phyloP scores from a whole-genome alignment of 2,797 vertebrate species.

The Amblyopsis hoosieri region DNA sequence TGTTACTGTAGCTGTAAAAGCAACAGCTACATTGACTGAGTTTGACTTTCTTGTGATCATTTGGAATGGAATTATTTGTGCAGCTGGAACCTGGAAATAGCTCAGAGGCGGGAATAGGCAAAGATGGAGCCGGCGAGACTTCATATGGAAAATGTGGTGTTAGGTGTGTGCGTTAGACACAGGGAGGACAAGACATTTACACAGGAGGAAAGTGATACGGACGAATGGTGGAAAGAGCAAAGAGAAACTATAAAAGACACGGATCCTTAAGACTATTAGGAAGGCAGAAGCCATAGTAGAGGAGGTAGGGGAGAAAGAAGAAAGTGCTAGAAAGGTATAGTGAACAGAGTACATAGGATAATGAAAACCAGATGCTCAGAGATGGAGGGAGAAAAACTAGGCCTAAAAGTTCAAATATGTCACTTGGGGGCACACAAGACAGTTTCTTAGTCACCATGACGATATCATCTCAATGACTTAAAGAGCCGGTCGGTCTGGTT shows the following conservation, averaged over 20 bases:
- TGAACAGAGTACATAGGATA: conserved; percentile 31
- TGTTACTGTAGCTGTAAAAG: conserved; percentile 26
- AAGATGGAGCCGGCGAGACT: conserved; percentile 23
- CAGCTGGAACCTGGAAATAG: conserved; percentile 63
- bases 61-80: conserved; percentile 63
- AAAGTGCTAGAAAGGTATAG: conserved; percentile 24
- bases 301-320: conserved; percentile 47
- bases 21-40: conserved; percentile 26
- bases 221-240: conserved; percentile 39
- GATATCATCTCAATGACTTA: conserved; percentile 50
- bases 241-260: conserved; percentile 39
- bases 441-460: conserved; percentile 41
- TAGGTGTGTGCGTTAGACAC: conserved; percentile 49
- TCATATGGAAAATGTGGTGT: conserved; percentile 56
- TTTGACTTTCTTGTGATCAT: conserved; percentile 40
- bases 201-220: background rate
- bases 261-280: conserved; percentile 34
- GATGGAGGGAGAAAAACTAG: conserved; percentile 44
- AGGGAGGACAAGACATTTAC: conserved; percentile 46
- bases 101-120: conserved; percentile 58
- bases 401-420: conserved; percentile 60
- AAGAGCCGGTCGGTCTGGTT: conserved; percentile 11
- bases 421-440: conserved; percentile 44
- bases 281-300: conserved; percentile 37
- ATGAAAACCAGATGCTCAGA: conserved; percentile 73